Conservation (phyloP, 2,797 vertebrate species). For the Sebastes taczanowskii region DNA sequence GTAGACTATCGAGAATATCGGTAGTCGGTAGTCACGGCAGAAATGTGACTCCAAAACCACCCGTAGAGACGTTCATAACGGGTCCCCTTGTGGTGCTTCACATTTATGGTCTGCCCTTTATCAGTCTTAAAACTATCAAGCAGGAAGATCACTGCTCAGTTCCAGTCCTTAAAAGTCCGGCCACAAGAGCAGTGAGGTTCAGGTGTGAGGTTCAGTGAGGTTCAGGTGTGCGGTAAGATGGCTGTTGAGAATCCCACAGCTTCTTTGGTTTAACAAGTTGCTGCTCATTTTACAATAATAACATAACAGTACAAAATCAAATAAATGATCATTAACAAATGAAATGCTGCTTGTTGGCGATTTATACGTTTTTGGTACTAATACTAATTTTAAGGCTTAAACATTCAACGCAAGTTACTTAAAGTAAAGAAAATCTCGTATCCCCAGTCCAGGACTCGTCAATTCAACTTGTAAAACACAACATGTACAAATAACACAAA, state of each 20-base stretch:
- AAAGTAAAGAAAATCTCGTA: background rate
- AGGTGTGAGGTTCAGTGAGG: background rate
- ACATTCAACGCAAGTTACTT: background rate
- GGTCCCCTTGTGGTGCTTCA: background rate
- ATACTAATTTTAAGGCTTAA: background rate
- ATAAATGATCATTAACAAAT: background rate
- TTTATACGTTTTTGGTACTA: background rate
- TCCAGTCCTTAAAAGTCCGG: background rate
- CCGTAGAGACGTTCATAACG: background rate
- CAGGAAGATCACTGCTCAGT: background rate
- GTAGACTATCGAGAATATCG: too few species aligned
- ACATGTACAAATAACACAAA: background rate
- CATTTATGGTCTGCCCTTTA: background rate
- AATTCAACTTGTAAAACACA: background rate
- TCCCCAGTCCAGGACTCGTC: background rate
- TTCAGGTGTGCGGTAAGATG: background rate
- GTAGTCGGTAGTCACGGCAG: background rate
- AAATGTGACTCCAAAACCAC: background rate
- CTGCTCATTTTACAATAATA: background rate
- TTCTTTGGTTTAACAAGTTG: background rate
- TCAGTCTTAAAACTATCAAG: background rate
- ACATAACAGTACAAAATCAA: background rate
- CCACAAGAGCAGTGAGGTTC: background rate
- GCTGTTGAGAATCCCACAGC: background rate
- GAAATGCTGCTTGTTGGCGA: background rate